Percentiles rank a stretch among this genome's conserved stretches.
These are phyloP conservation scores for Brachyalestes nurse DNA, from an alignment of 2,797 vertebrate species.

Conservation along the genomic window DNA sequence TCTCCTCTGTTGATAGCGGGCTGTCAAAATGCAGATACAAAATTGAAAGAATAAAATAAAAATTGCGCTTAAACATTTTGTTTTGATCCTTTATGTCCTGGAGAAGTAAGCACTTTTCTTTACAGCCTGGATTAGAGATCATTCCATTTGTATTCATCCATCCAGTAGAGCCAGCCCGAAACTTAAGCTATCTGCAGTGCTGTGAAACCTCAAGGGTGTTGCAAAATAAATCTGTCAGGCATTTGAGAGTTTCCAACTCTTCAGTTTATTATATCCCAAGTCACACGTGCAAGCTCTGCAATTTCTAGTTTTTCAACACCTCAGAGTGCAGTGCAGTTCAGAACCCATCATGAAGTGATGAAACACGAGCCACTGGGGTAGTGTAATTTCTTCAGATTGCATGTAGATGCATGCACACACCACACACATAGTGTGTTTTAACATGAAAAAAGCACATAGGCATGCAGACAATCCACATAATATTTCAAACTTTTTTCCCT, in stretches of 20 bases:
- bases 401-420: background rate
- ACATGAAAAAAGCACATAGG: background rate
- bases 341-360: background rate
- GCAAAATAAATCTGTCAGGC: background rate
- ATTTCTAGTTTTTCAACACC: background rate
- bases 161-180: too few relatives aligned
- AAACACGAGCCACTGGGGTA: conserved; percentile 4
- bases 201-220: background rate
- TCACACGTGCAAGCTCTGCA: background rate
- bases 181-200: background rate
- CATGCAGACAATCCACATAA: background rate
- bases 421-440: background rate
- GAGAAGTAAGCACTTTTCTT: too few relatives aligned
- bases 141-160: too few relatives aligned
- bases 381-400: conserved; percentile 6
- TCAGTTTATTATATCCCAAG: background rate
- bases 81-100: too few relatives aligned
- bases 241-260: background rate
- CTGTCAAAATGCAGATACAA: too few relatives aligned
- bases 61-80: too few relatives aligned
- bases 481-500: background rate
- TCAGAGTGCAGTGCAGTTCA: conserved; percentile 1
- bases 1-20: too few relatives aligned
- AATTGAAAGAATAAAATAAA: too few relatives aligned
- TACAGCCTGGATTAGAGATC: too few relatives aligned